Percentiles rank a stretch among this genome's conserved stretches.
These are phyloP conservation scores for Rhingia rostrata DNA, from an alignment of 2,888 invertebrate species.

Conservation along the genomic window DNA sequence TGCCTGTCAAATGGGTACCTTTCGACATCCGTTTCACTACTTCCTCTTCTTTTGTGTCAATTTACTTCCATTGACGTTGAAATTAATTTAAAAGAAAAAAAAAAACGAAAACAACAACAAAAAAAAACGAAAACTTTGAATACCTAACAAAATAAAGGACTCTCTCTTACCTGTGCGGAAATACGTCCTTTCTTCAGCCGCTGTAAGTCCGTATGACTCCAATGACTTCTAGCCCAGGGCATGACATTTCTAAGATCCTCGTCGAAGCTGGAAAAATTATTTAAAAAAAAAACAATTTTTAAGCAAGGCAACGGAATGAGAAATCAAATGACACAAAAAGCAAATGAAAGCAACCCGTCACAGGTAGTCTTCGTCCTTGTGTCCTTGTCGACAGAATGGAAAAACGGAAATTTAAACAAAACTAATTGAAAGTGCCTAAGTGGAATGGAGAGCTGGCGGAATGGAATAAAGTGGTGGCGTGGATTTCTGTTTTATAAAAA, in stretches of 20 bases:
- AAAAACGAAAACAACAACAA: neutral
- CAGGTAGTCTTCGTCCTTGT: neutral
- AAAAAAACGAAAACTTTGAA: slow-evolving; percentile 3
- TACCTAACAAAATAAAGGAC: neutral
- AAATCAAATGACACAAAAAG: slow-evolving; percentile 66
- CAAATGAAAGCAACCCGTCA: slow-evolving; percentile 18
- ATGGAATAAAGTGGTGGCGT: neutral
- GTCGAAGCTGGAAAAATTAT: slow-evolving; percentile 84
- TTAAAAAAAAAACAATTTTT: slow-evolving; percentile 49
- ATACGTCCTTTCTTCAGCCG: slow-evolving; percentile 89
- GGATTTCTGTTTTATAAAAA: neutral
- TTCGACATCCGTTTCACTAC: neutral
- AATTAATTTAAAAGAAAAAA: slow-evolving; percentile 47
- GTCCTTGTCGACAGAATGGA: slow-evolving; percentile 10
- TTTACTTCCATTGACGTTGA: slow-evolving; percentile 43
- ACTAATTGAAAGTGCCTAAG: slow-evolving; percentile 61
- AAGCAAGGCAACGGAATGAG: slow-evolving; percentile 61
- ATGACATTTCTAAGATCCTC: slow-evolving; percentile 87
- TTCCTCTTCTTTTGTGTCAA: slow-evolving; percentile 3
- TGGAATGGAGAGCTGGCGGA: slow-evolving; percentile 10
- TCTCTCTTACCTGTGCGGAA: slow-evolving; percentile 88
- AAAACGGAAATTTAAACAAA: slow-evolving; percentile 57
- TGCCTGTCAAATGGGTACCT: slow-evolving; percentile 46
- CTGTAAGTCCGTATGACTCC: slow-evolving; percentile 91
- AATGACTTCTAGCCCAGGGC: slow-evolving; percentile 89